Percentiles rank a stretch among this genome's conserved stretches.
Conservation (phyloP, 2,888 invertebrate genomes). For the Carpatolechia fugitivella region DNA sequence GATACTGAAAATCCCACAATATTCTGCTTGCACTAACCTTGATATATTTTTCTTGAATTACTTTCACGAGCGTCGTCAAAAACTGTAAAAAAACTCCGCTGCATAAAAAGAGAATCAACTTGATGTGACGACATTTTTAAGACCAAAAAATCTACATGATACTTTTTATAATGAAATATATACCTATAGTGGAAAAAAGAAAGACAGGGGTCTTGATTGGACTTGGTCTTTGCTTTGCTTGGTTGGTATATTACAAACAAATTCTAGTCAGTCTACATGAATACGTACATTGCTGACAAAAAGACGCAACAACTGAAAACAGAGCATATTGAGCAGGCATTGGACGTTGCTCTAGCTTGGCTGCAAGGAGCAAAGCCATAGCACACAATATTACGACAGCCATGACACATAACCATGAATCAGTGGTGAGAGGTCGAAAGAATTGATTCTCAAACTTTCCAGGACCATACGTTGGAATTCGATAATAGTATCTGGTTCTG, state of each 20-base stretch:
- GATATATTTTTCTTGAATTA: conserved; percentile 31
- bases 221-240: too few relatives aligned
- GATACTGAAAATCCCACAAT: too few relatives aligned
- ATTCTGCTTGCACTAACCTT: too few relatives aligned
- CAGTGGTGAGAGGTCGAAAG: conserved; percentile 59
- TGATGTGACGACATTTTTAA: too few relatives aligned
- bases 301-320: conserved; percentile 61
- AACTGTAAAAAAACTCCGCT: conserved; percentile 39
- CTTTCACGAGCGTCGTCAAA: conserved; percentile 49
- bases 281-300: conserved; percentile 66
- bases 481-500: conserved; percentile 58
- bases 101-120: too few relatives aligned
- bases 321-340: conserved; percentile 47
- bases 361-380: conserved; percentile 47
- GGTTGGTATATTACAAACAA: too few relatives aligned
- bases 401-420: conserved; percentile 56
- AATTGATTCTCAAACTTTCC: conserved; percentile 69
- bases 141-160: too few relatives aligned
- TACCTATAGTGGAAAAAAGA: too few relatives aligned
- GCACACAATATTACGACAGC: conserved; percentile 47
- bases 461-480: conserved; percentile 53
- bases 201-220: too few relatives aligned
- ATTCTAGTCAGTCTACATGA: too few relatives aligned
- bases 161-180: too few relatives aligned
- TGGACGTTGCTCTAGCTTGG: conserved; percentile 48